phyloP scores from a whole-genome alignment of 2,888 invertebrate species.

The Allygus modestus region DNA sequence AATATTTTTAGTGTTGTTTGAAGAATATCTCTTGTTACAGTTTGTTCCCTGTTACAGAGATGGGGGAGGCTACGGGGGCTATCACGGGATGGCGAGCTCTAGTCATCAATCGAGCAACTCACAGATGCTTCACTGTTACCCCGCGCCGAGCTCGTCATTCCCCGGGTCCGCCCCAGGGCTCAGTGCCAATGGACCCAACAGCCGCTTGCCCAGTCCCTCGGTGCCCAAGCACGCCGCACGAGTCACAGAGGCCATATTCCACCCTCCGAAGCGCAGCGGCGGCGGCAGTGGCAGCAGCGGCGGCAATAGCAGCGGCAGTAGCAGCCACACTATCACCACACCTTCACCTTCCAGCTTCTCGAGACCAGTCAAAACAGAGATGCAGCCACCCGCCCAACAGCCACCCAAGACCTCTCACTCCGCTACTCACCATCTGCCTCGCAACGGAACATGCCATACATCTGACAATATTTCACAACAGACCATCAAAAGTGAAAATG shows the following conservation, averaged over 20 bases:
- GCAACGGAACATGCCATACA: constrained; percentile 46
- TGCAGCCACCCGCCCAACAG: constrained; percentile 50
- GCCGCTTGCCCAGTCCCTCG: constrained; percentile 45
- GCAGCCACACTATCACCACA: not conserved
- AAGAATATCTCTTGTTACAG: too few species aligned
- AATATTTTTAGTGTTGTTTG: too few species aligned
- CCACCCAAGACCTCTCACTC: constrained; percentile 64
- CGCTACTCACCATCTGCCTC: constrained; percentile 68
- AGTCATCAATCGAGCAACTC: constrained; percentile 59
- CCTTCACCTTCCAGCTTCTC: not conserved
- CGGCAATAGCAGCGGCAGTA: not conserved
- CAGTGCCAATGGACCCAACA: constrained; percentile 34
- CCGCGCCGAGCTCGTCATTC: constrained; percentile 60
- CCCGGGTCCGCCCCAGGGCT: not conserved
- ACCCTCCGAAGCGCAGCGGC: constrained; percentile 68
- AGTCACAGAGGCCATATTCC: constrained; percentile 63
- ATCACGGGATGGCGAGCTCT: constrained; percentile 46
- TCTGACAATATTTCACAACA: not conserved
- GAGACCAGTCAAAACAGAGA: constrained; percentile 55
- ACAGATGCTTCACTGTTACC: constrained; percentile 19
- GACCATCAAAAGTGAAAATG: constrained; percentile 16
- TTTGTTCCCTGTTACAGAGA: constrained; percentile 44
- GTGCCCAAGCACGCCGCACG: constrained; percentile 30
- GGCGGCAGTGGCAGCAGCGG: constrained; percentile 31
- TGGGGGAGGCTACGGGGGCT: not conserved